Conservation (phyloP, 2,113 vertebrate genomes). For the Platysternon megacephalum region DNA sequence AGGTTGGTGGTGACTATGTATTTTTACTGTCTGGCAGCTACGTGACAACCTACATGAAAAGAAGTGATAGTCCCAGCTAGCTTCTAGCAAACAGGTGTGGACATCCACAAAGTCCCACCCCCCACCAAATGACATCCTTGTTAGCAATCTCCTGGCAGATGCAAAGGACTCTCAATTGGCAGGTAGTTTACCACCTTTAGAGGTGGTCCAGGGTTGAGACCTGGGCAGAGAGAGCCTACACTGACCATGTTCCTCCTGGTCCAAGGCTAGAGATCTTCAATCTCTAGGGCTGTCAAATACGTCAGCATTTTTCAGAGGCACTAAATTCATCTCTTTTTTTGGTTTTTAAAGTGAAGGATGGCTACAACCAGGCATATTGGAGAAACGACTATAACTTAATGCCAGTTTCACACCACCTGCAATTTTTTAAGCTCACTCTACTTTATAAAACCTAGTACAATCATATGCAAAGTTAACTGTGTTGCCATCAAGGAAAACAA, state of each 20-base stretch:
- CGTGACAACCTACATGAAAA: not conserved
- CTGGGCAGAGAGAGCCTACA: not conserved
- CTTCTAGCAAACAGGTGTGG: not conserved
- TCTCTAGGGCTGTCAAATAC: not conserved
- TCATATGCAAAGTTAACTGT: not conserved
- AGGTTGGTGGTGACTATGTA: not conserved
- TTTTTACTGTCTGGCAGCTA: slow-evolving; percentile 10
- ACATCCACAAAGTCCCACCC: not conserved
- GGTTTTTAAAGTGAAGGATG: not conserved
- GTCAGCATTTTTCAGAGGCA: not conserved
- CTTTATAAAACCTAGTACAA: not conserved
- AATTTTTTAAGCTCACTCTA: not conserved
- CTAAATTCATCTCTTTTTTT: not conserved
- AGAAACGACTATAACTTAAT: not conserved
- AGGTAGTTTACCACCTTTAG: not conserved
- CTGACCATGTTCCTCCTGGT: not conserved
- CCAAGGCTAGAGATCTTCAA: not conserved
- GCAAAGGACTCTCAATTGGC: not conserved
- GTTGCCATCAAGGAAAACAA: not conserved
- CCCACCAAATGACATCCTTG: not conserved
- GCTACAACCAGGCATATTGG: accelerated
- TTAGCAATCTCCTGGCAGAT: not conserved
- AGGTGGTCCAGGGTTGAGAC: not conserved
- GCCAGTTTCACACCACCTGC: not conserved
- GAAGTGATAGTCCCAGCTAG: not conserved